Percentiles rank a stretch among this genome's conserved stretches.
These are phyloP conservation scores for Diabrotica balteata DNA, from an alignment of 2,888 invertebrate genomes.

Conservation along the genomic window DNA sequence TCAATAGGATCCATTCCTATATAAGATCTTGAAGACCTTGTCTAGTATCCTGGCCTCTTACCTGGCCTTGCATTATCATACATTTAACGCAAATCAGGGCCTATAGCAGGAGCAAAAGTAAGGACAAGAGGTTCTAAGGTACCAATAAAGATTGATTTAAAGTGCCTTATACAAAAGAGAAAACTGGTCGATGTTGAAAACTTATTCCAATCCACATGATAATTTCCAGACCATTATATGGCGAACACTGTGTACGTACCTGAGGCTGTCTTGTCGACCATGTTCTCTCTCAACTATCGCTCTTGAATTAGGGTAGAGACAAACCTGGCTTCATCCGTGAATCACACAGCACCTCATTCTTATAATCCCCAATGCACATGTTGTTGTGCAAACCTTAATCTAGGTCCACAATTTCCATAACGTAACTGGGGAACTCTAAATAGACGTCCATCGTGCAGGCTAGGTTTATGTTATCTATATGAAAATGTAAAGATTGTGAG, in stretches of 20 bases:
- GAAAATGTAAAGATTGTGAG: neutral
- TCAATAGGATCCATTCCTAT: no score
- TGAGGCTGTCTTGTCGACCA: neutral
- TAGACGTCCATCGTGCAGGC: no score
- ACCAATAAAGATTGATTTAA: no score
- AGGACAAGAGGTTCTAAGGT: no score
- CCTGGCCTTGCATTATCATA: neutral
- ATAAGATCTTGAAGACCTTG: no score
- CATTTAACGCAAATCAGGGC: neutral
- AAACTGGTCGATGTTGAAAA: neutral
- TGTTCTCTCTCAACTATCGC: neutral
- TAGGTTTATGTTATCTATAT: no score
- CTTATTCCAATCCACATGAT: neutral
- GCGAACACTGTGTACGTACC: neutral
- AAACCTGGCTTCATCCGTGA: neutral
- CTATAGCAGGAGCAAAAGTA: no score
- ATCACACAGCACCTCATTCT: no score
- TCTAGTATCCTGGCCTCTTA: neutral
- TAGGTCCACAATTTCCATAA: no score
- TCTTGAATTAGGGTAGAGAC: neutral
- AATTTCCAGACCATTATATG: neutral
- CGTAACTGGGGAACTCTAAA: no score
- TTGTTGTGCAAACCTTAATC: neutral
- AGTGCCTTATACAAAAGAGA: neutral
- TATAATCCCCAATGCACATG: no score